Evolutionary conservation across 2,888 invertebrate genomes (phyloP), one percentile per base, ranked within the genome.

Genomic region (Melipona beecheii): DNA sequence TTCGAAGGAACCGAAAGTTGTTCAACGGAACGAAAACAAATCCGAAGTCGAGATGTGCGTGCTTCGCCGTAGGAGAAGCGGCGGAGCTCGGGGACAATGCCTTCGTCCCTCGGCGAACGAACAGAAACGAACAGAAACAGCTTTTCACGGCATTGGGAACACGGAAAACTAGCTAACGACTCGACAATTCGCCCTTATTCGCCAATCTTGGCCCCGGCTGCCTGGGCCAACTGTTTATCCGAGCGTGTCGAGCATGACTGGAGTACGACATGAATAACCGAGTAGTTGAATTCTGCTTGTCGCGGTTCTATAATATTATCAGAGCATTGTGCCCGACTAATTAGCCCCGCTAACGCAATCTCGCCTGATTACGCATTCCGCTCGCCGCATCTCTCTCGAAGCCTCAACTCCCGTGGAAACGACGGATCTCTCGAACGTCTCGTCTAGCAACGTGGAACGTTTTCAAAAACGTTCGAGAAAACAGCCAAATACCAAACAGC

Each of bases 291-390:
- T 92, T 89, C 85, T 80, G 74, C 69, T 71, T 81, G 84, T 84
- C 90, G 90, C 90, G 87, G 88, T 84, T 88, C 92, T 91, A 91
- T 94, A 94, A 94, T 94, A 94, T 94, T 94, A 94, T 94, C 94
- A 93, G 92, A 91, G 94, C 93, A 94, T 94, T 94, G 94, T 94
- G 88, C 93, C 90, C 90, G 91, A 90, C 91, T 94, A 94, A 94
- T 94, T 94, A 94, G 93, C 92, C 91, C 91, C 91, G 92, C 93
- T 94, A 94, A 94, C 93, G 92, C 92, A 93, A 94, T 93, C 91
- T 89, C 83, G 87, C 86, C 92, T 94, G 94, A 94, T 94, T 94
- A 94, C 89, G 93, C 91, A 94, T 94, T 94, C 94, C 87, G 85
- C 91, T 91, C 92, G 92, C 87, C 92, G 89, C 91, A 2, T 43